Evolutionary conservation across 92 coral and sea anemone species (phyloP).

Genomic region (Actinernus sp.): DNA sequence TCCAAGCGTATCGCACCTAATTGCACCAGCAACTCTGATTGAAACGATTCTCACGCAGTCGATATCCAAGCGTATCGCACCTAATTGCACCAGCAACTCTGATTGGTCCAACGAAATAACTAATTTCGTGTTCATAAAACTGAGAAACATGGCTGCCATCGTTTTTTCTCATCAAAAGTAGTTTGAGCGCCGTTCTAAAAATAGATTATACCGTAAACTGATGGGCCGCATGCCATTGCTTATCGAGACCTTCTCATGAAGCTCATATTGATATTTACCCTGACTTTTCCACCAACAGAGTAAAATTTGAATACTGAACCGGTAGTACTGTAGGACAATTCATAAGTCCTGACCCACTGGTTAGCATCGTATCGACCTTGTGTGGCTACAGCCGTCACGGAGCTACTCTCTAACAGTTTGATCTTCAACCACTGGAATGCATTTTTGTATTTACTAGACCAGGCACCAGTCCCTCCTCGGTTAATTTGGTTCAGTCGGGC

Average conservation of each 20-base stretch:
- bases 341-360: slow-evolving; percentile 87
- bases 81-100: no score
- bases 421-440: slow-evolving; percentile 86
- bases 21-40: no score
- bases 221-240: no score
- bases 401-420: slow-evolving; percentile 59
- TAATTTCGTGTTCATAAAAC: no score
- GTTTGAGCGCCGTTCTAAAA: no score
- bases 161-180: no score
- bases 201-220: no score
- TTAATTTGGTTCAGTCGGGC: slow-evolving; percentile 73
- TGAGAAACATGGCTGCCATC: neutral
- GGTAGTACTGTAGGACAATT: slow-evolving; percentile 52
- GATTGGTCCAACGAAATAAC: no score
- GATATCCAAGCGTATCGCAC: no score
- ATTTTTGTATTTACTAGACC: slow-evolving; percentile 84
- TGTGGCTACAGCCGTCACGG: slow-evolving; percentile 72
- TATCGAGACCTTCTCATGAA: no score
- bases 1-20: no score
- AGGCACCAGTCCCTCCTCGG: slow-evolving; percentile 81
- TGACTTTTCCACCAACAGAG: slow-evolving; percentile 41
- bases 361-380: slow-evolving; percentile 88
- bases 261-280: slow-evolving; percentile 11
- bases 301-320: slow-evolving; percentile 56
- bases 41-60: no score